These are phyloP conservation scores for Hystrix cristata DNA, from an alignment of 2,113 vertebrate genomes.

Conservation along the genomic window DNA sequence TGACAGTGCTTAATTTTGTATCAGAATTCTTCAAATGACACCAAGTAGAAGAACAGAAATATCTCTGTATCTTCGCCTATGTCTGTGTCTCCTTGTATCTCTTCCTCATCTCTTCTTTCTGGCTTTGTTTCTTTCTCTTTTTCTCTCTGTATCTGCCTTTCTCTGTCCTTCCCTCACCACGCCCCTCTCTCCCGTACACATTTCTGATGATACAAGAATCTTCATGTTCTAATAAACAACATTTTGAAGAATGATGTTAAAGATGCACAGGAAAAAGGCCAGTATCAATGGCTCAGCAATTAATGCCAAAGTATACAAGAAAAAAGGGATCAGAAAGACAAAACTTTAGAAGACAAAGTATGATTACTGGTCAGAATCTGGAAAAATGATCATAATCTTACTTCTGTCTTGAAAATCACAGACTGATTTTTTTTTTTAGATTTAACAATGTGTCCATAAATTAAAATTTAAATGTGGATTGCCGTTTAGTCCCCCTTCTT, in stretches of 20 bases:
- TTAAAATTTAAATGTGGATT: not conserved
- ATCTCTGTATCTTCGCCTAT: not conserved
- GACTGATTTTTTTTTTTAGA: not conserved
- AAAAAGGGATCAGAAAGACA: not conserved
- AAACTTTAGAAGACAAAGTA: not conserved
- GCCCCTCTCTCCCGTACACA: too few species aligned
- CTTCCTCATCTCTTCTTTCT: not conserved
- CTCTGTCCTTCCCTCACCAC: too few species aligned
- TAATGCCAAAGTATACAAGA: not conserved
- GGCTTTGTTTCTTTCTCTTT: not conserved
- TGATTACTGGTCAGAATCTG: not conserved
- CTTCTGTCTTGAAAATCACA: not conserved
- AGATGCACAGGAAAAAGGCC: not conserved
- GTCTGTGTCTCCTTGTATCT: not conserved
- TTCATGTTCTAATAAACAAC: not conserved
- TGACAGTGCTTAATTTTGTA: not conserved
- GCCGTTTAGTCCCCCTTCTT: not conserved
- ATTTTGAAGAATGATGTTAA: not conserved
- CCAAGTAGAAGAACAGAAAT: not conserved
- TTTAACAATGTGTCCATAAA: not conserved
- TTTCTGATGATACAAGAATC: not conserved
- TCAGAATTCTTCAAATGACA: not conserved
- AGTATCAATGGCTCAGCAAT: not conserved
- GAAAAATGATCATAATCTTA: not conserved
- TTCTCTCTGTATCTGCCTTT: accelerated